These are phyloP conservation scores for Fopius arisanus DNA, from an alignment of 1,140 invertebrate species.

Conservation along the genomic window DNA sequence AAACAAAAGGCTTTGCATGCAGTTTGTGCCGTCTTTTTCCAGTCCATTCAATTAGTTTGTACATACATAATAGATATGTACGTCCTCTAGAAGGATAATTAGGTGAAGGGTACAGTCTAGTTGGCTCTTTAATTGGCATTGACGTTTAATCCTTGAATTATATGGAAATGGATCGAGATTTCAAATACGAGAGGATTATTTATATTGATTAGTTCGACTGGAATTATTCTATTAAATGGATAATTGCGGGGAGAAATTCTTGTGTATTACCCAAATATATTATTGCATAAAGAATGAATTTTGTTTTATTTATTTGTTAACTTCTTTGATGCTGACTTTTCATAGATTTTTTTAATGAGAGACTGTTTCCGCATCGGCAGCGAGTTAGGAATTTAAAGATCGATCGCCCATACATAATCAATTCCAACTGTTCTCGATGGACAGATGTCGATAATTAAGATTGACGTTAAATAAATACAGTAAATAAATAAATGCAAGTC, in stretches of 20 bases:
- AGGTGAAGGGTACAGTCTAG: not conserved
- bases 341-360: too few species aligned
- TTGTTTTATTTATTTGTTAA: too few species aligned
- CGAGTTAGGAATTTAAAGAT: too few species aligned
- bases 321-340: too few species aligned
- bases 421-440: not conserved
- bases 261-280: too few species aligned
- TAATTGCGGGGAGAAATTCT: too few species aligned
- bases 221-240: too few species aligned
- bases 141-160: not conserved
- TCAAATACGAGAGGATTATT: not conserved
- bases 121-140: not conserved
- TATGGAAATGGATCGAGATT: not conserved
- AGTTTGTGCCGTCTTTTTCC: not conserved
- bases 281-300: too few species aligned
- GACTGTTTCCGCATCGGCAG: too few species aligned
- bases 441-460: not conserved
- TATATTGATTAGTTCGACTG: too few species aligned
- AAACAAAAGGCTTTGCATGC: not conserved
- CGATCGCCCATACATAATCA: too few species aligned
- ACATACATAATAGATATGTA: not conserved
- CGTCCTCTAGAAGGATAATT: constrained; percentile 1
- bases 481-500: not conserved
- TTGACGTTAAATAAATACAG: not conserved
- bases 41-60: not conserved